Percentiles rank a stretch among this genome's conserved stretches.
These are phyloP conservation scores for Grammomys surdaster DNA, from an alignment of 2,113 vertebrate genomes.

Conservation along the genomic window DNA sequence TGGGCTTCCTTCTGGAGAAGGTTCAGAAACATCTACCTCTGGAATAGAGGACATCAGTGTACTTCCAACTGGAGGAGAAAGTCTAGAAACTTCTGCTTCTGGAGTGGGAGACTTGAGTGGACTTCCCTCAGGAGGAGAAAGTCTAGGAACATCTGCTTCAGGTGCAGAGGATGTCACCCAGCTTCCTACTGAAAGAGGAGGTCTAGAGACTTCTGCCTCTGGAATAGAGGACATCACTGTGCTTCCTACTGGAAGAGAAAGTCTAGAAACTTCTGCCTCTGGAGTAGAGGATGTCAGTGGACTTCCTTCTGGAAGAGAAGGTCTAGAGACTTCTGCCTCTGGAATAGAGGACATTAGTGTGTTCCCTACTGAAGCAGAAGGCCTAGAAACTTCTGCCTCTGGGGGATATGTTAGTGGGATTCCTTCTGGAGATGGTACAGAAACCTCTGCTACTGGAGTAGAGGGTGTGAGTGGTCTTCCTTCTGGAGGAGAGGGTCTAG, in stretches of 20 bases:
- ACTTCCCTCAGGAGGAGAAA: slow-evolving; percentile 73
- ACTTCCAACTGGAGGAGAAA: slow-evolving; percentile 80
- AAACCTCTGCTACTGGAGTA: slow-evolving; percentile 72
- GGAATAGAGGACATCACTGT: slow-evolving; percentile 78
- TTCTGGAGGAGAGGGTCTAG: slow-evolving; percentile 81
- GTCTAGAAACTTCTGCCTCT: slow-evolving; percentile 69
- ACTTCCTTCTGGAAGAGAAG: slow-evolving; percentile 80
- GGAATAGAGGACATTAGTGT: slow-evolving; percentile 74
- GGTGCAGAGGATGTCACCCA: slow-evolving; percentile 82
- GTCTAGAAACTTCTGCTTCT: slow-evolving; percentile 69
- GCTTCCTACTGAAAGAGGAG: slow-evolving; percentile 77
- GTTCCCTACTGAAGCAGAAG: slow-evolving; percentile 76
- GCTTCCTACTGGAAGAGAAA: slow-evolving; percentile 83
- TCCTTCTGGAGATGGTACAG: slow-evolving; percentile 76
- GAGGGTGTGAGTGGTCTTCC: slow-evolving; percentile 85
- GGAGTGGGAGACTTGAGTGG: slow-evolving; percentile 80
- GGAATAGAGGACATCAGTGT: slow-evolving; percentile 78
- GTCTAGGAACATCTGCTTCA: slow-evolving; percentile 78
- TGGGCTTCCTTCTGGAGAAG: slow-evolving; percentile 70
- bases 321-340: slow-evolving; percentile 76
- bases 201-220: slow-evolving; percentile 73
- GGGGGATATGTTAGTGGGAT: slow-evolving; percentile 81
- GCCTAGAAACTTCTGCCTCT: slow-evolving; percentile 79
- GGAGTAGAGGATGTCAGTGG: slow-evolving; percentile 78
- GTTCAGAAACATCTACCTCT: slow-evolving; percentile 32